A percentile compares a stretch with the other conserved stretches of the same genome.
Evolutionary conservation across 1,140 invertebrate species (phyloP).

Genomic region (Marisa cornuarietis): DNA sequence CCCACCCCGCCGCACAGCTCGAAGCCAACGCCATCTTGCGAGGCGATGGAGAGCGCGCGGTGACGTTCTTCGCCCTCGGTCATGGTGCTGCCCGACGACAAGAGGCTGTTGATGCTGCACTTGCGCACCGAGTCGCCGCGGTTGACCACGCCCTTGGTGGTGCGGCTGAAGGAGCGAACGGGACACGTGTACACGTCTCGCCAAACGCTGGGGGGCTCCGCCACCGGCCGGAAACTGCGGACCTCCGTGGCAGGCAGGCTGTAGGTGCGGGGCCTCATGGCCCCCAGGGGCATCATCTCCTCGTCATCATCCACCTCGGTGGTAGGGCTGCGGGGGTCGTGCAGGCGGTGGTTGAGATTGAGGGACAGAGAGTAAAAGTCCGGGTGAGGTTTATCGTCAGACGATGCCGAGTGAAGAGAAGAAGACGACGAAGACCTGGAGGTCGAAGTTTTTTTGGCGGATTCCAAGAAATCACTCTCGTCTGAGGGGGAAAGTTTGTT

Average conservation of each 20-base stretch:
- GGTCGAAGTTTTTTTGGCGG: not conserved
- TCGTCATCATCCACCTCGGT: slow-evolving; percentile 4
- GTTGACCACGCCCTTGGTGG: slow-evolving; percentile 88
- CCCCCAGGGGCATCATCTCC: not conserved
- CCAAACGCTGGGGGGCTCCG: not conserved
- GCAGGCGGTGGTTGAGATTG: slow-evolving; percentile 6
- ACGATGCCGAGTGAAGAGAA: slow-evolving; percentile 1
- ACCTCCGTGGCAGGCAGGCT: slow-evolving; percentile 8
- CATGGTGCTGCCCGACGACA: slow-evolving; percentile 73
- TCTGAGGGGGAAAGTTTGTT: not conserved
- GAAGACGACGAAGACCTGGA: not conserved
- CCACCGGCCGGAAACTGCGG: not conserved
- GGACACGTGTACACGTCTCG: slow-evolving; percentile 59
- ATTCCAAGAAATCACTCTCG: slow-evolving; percentile 5
- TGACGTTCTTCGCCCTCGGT: slow-evolving; percentile 28
- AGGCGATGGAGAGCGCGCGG: slow-evolving; percentile 8
- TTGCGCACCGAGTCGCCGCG: slow-evolving; percentile 85
- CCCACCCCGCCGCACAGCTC: slow-evolving; percentile 16
- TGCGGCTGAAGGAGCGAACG: slow-evolving; percentile 87
- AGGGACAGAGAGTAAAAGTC: not conserved
- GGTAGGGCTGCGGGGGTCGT: not conserved
- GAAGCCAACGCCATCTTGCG: slow-evolving; percentile 26
- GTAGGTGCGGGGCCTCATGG: slow-evolving; percentile 13
- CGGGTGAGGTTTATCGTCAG: not conserved
- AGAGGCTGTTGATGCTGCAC: slow-evolving; percentile 72